Evolutionary conservation across 2,888 invertebrate genomes (phyloP).

Genomic region (Anaspis maculata): DNA sequence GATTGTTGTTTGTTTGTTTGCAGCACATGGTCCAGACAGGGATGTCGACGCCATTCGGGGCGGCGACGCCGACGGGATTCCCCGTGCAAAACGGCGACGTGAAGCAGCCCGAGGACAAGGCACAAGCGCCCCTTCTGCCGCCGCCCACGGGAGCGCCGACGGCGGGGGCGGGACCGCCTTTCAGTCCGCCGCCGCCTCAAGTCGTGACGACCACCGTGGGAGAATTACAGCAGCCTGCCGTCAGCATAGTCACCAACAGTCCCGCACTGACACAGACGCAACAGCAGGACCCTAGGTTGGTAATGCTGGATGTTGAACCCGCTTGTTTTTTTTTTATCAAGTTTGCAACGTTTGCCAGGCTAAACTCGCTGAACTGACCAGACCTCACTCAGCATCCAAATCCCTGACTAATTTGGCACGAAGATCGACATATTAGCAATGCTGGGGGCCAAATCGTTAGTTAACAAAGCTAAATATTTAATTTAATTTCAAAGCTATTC

Average conservation of each 20-base stretch:
- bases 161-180: conserved; percentile 37
- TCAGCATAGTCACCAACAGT: conserved; percentile 36
- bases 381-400: too few species aligned
- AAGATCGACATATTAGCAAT: too few species aligned
- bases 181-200: conserved; percentile 40
- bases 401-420: too few species aligned
- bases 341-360: too few species aligned
- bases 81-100: conserved; percentile 44
- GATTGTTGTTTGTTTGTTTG: too few species aligned
- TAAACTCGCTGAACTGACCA: too few species aligned
- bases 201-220: conserved; percentile 21
- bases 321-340: too few species aligned
- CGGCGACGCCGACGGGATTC: conserved; percentile 54
- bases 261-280: conserved; percentile 36
- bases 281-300: too few species aligned
- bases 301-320: too few species aligned
- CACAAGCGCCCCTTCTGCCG: conserved; percentile 41
- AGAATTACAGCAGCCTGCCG: conserved; percentile 38
- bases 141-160: conserved; percentile 41
- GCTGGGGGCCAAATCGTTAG: too few species aligned
- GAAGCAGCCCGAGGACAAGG: conserved; percentile 27
- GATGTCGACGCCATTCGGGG: conserved; percentile 66
- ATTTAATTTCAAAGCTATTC: too few species aligned
- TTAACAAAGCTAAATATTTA: too few species aligned
- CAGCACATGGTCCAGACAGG: conserved; percentile 94